Evolutionary conservation across 2,888 invertebrate species (phyloP).

Genomic region (Hydraecia micacea): DNA sequence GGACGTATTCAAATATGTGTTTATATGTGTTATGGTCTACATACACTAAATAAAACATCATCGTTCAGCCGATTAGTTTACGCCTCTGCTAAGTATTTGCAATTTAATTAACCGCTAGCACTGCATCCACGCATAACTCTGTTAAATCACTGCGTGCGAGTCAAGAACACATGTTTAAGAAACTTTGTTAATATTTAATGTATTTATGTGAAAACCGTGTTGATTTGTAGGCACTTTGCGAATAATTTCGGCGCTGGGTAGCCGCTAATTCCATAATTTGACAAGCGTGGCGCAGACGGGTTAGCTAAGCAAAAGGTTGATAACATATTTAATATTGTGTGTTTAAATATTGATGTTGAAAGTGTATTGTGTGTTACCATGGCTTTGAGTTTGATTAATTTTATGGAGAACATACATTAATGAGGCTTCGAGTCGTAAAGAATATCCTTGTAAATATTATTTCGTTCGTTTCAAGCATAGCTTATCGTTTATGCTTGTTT

Average conservation of each 20-base stretch:
- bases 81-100: too few relatives aligned
- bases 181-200: conserved; percentile 90
- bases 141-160: conserved; percentile 73
- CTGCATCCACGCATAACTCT: conserved; percentile 48
- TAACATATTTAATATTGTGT: conserved; percentile 48
- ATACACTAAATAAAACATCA: too few relatives aligned
- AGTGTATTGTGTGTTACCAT: conserved; percentile 21
- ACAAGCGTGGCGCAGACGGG: conserved; percentile 72
- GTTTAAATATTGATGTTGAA: conserved; percentile 40
- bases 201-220: conserved; percentile 77
- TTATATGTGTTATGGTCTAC: too few relatives aligned
- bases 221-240: conserved; percentile 85
- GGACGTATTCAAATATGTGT: conserved; percentile 54
- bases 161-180: conserved; percentile 88
- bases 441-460: neutral
- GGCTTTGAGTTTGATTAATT: conserved; percentile 22
- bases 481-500: neutral
- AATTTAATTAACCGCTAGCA: conserved; percentile 43
- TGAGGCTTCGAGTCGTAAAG: neutral
- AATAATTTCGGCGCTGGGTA: conserved; percentile 83
- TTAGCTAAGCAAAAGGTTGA: conserved; percentile 45
- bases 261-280: conserved; percentile 86
- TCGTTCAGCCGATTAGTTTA: too few relatives aligned
- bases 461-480: neutral
- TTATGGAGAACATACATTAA: neutral